Percentiles rank a stretch among this genome's conserved stretches.
phyloP scores from a whole-genome alignment of 2,113 vertebrate genomes.

The Hippocampus abdominalis region DNA sequence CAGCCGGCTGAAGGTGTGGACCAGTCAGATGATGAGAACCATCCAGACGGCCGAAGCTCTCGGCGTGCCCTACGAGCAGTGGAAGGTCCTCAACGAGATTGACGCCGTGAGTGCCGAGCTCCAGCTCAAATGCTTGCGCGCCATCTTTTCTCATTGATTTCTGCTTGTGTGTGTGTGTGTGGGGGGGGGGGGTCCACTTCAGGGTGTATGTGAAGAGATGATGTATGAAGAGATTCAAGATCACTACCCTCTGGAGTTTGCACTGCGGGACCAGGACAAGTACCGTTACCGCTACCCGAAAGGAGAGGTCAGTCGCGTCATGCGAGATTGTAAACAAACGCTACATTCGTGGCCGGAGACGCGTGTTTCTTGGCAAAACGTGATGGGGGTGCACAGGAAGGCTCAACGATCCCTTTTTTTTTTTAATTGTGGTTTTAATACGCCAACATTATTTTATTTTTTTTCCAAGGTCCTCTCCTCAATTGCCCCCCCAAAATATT shows the following conservation, averaged over 20 bases:
- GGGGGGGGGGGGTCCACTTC: slow-evolving; percentile 9
- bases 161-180: slow-evolving; percentile 46
- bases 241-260: slow-evolving; percentile 88
- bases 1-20: slow-evolving; percentile 96
- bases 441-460: no score
- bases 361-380: no score
- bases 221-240: slow-evolving; percentile 97
- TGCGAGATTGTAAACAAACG: neutral
- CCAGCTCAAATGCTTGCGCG: neutral
- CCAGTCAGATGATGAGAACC: slow-evolving; percentile 98
- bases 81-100: slow-evolving; percentile 97
- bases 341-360: neutral
- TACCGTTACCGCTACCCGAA: slow-evolving; percentile 98
- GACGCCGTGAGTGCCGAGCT: slow-evolving; percentile 79
- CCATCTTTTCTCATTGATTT: neutral
- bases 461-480: no score
- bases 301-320: slow-evolving; percentile 82
- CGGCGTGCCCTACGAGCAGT: slow-evolving; percentile 94
- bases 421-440: no score
- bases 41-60: slow-evolving; percentile 96
- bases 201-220: slow-evolving; percentile 98
- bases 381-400: no score
- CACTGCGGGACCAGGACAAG: slow-evolving; percentile 96
- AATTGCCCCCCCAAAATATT: no score
- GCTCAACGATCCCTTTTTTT: no score